Base-by-base conservation (phyloP, 2,888 invertebrate species). In the Aphodius sticticus region DNA sequence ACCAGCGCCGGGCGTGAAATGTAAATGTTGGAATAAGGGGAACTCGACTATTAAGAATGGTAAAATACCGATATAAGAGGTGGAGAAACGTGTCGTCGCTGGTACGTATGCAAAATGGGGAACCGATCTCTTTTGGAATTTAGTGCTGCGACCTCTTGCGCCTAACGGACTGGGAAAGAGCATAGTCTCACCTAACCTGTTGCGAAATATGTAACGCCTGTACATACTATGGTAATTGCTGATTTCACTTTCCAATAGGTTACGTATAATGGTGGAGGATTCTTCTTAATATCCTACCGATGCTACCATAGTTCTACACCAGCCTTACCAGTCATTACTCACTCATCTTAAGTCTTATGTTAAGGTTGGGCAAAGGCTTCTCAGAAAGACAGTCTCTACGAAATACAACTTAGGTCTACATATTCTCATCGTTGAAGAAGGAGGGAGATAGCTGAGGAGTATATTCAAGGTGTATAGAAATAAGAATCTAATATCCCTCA, bases 11-110 rank as follows among this genome's bases (percentile, higher is more conserved):
- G 53, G 53, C 53, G 53, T 53, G 53, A 53, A 53, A 53, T 53
- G 53, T 53, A 53, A 53, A 53, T 53, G 53, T 53, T 53, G 53
- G 53, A 53, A 53, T 53, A 53, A 53, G 53, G 53, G 53, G 53
- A 53, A 53, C 12, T 9, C 7, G 53, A 5, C 53, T 53, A 53
- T 53, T 53, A 53, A 53, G 53, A 2, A 53, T 12, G 53, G 9
- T 53, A 53, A 53, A 53, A 53, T 53, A 53, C 53, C 53, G 53
- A 53, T 53, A 53, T 53, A 53, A 53, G 53, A 53, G 53, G 53
- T 53, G 53, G 53, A 53, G 53, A 53, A 53, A 1, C 53, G 53
- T 53, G 53, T 53, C 53, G 1, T 53, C 53, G 1, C 53, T 1
- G 53, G 7, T 53, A 53, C 53, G 53, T 53, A 53, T 53, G 53